Conservation (phyloP, 2,797 vertebrate genomes). For the Gallinago solitaria region DNA sequence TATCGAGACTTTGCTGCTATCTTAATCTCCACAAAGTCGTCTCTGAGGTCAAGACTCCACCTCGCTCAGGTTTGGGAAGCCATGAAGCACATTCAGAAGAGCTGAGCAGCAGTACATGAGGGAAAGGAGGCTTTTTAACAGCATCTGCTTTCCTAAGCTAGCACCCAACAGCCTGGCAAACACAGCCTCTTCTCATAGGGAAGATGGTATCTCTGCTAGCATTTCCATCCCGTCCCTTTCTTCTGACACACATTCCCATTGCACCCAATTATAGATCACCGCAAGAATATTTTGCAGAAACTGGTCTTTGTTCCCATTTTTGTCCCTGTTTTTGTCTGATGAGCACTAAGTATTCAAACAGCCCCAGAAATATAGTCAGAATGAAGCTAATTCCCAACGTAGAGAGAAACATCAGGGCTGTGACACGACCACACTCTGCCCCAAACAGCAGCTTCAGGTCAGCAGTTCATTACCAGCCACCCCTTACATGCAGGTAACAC, state of each 20-base stretch:
- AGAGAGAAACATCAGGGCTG: neutral
- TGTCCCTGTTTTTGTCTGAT: neutral
- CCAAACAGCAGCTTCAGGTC: neutral
- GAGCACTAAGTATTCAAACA: neutral
- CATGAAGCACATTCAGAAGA: neutral
- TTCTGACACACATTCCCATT: neutral
- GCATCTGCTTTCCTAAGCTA: neutral
- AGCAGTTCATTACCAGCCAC: neutral
- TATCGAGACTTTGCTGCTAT: neutral
- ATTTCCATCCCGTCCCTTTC: neutral
- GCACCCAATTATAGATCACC: neutral
- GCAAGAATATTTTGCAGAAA: neutral
- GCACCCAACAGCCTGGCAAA: neutral
- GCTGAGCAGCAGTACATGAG: neutral
- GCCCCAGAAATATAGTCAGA: neutral
- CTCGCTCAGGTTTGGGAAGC: neutral
- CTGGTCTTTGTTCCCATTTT: neutral
- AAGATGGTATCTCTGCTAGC: neutral
- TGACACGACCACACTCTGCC: rapidly evolving
- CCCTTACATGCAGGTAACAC: rapidly evolving
- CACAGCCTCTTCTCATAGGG: neutral
- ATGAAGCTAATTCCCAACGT: neutral
- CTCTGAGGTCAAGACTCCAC: neutral
- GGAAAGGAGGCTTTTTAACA: neutral
- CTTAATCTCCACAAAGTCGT: neutral